Percentiles rank a stretch among this genome's conserved stretches.
Evolutionary conservation across 2,797 vertebrate genomes (phyloP).

Genomic region (Pseudochaenichthys georgianus): DNA sequence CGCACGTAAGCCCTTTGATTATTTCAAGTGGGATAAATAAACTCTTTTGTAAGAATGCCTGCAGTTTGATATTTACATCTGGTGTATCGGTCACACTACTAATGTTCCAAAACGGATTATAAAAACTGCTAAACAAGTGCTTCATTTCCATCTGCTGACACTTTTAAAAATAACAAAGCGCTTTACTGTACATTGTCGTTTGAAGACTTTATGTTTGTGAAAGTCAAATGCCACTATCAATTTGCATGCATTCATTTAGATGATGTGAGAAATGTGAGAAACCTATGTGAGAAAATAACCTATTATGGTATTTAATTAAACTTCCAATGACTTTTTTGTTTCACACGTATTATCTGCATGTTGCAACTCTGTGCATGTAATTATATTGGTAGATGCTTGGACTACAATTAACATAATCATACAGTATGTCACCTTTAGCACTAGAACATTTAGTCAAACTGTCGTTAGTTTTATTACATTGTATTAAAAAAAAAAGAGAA

Average conservation of each 20-base stretch:
- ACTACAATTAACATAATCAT: too few species aligned
- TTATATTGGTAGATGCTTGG: constrained; percentile 12
- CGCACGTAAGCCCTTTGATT: not conserved
- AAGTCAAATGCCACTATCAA: not conserved
- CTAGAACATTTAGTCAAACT: too few species aligned
- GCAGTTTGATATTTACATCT: constrained; percentile 14
- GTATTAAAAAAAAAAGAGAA: not conserved
- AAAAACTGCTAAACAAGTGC: not conserved
- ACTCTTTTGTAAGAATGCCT: constrained; percentile 22
- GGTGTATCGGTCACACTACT: not conserved
- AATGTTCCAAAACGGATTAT: constrained; percentile 5
- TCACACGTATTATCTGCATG: constrained; percentile 36
- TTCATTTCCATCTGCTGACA: not conserved
- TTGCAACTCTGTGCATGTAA: constrained; percentile 17
- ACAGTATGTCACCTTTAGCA: too few species aligned
- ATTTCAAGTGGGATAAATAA: constrained; percentile 15
- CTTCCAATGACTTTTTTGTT: constrained; percentile 34
- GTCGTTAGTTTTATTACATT: not conserved
- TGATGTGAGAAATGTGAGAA: not conserved
- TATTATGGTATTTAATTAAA: constrained; percentile 37
- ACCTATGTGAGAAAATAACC: constrained; percentile 30
- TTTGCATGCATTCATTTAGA: not conserved
- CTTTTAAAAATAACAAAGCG: not conserved
- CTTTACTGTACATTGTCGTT: not conserved
- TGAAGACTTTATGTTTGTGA: not conserved